A percentile compares a stretch with the other conserved stretches of the same genome.
Evolutionary conservation across 2,797 vertebrate species (phyloP).

Genomic region (Hephaestus fuliginosus): DNA sequence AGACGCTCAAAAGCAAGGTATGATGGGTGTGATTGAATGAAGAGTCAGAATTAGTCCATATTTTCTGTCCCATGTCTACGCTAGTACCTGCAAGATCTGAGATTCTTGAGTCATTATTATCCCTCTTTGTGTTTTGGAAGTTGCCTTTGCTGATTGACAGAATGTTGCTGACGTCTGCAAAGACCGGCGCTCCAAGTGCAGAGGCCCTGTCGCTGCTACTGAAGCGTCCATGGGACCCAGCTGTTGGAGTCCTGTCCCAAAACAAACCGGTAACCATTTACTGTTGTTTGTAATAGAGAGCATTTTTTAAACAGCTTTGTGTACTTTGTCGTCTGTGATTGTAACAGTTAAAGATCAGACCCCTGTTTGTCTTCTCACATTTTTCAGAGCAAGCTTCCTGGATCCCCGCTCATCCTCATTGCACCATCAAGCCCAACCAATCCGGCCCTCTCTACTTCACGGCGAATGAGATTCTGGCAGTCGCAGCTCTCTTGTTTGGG

Average conservation of each 20-base stretch:
- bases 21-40: conserved; percentile 9
- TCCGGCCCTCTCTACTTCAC: conserved; percentile 91
- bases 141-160: conserved; percentile 95
- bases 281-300: background rate
- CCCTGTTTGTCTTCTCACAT: conserved; percentile 17
- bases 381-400: conserved; percentile 94
- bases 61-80: conserved; percentile 4
- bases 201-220: conserved; percentile 96
- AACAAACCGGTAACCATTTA: conserved; percentile 92
- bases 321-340: background rate
- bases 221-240: conserved; percentile 98
- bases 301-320: background rate
- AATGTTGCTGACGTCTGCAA: conserved; percentile 93
- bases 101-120: conserved; percentile 7
- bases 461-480: conserved; percentile 98
- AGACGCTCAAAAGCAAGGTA: conserved; percentile 99
- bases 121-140: conserved; percentile 77
- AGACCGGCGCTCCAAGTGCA: conserved; percentile 91
- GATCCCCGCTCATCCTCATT: conserved; percentile 96
- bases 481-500: conserved; percentile 97
- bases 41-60: background rate
- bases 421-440: conserved; percentile 93
- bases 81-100: background rate
- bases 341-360: background rate
- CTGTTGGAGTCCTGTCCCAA: conserved; percentile 96